phyloP scores from a whole-genome alignment of 2,888 invertebrate species.

The Campoplex nolae region DNA sequence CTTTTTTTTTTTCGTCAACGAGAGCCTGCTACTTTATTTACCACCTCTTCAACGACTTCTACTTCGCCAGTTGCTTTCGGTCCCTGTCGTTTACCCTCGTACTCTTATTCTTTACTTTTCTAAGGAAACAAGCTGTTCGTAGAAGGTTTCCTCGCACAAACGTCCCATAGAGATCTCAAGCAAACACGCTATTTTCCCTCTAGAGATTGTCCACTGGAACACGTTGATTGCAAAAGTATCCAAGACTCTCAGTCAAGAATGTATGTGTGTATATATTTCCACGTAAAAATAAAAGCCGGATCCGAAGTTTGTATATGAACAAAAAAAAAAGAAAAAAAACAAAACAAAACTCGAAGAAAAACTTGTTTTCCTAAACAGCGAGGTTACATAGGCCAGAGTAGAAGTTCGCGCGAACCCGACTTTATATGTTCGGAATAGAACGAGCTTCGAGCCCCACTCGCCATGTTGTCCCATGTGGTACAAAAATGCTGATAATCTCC shows the following conservation, averaged over 20 bases:
- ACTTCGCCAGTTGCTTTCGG: constrained; percentile 1
- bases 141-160: constrained; percentile 46
- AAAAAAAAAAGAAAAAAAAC: neutral
- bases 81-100: constrained; percentile 20
- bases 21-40: neutral
- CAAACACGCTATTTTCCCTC: constrained; percentile 45
- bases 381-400: neutral
- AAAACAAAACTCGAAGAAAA: constrained; percentile 30
- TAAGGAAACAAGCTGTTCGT: constrained; percentile 62
- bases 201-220: constrained; percentile 29
- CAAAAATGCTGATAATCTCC: constrained; percentile 1
- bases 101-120: constrained; percentile 45
- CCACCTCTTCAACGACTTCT: neutral
- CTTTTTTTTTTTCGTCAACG: neutral
- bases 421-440: constrained; percentile 6
- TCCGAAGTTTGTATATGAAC: constrained; percentile 8
- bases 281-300: constrained; percentile 33
- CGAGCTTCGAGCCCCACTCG: constrained; percentile 3
- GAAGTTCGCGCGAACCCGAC: constrained; percentile 14
- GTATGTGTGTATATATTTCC: neutral
- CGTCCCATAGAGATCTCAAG: constrained; percentile 49
- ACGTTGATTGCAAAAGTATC: constrained; percentile 66
- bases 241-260: neutral
- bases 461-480: constrained; percentile 1
- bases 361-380: constrained; percentile 32